Base-by-base conservation (phyloP, 2,888 invertebrate genomes). In the Pycnomerus fuliginosus region DNA sequence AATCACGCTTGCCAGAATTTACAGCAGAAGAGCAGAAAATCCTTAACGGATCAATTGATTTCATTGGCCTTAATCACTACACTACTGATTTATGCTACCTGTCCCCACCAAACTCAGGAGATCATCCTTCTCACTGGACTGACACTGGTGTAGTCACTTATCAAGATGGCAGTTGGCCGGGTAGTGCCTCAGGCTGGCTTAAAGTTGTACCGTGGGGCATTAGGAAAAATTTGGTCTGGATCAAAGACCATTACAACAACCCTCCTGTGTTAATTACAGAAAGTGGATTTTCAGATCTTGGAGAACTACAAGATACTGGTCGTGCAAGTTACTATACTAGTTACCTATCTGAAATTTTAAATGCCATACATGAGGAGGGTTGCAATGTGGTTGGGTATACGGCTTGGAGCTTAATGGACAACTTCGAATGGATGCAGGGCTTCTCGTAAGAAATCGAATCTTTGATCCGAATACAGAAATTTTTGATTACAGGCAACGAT, bases 401-500 rank as follows among this genome's bases (percentile, higher is more conserved):
- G n/a, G 54, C 46, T 16, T 61, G 60, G 62, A 55, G 50, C 41
- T 49, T 59, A n/a, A 44, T 60, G 49, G 62, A 62, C 35, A 58
- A 60, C 40, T 61, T 60, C 23, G 61, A 62, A 42, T 62, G 42
- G 38, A 23, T 10, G 8, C 36, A 44, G 17, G 60, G 60, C 22
- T 59, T 57, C 32, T 31, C 29, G 59, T 61, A 52, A 31, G 31
- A n/a, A n/a, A n/a, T n/a, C n/a, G n/a, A n/a, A n/a, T n/a, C n/a
- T n/a, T n/a, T n/a, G n/a, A n/a, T n/a, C n/a, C n/a, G n/a, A n/a
- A n/a, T n/a, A n/a, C n/a, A n/a, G n/a, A n/a, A n/a, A n/a, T n/a
- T n/a, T n/a, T n/a, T n/a, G 40, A 35, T 76, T 78, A 37, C 66
- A 84, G 84, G 8, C 76, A 77, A 54, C 79, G 76, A 62, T 87